Percentiles rank a stretch among this genome's conserved stretches.
Evolutionary conservation across 1,140 invertebrate species (phyloP).

Genomic region (Sitodiplosis mosellana): DNA sequence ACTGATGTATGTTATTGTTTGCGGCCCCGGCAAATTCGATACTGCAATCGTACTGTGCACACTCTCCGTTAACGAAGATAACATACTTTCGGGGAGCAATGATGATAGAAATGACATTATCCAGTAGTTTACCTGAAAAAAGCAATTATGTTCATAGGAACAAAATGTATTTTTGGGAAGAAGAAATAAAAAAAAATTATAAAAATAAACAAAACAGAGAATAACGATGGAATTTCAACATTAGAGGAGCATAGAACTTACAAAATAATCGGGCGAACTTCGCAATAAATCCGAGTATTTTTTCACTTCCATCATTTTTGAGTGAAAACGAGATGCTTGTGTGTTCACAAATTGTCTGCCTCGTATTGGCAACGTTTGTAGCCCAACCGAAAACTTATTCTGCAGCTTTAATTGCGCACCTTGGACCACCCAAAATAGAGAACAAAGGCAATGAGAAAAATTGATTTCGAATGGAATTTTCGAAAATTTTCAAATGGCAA

Average conservation of each 20-base stretch:
- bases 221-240: neutral
- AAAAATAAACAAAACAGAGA: neutral
- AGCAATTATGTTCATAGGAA: no score
- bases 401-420: conserved; percentile 7
- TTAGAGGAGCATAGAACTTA: no score
- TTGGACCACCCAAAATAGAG: no score
- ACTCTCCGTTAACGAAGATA: conserved; percentile 13
- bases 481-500: no score
- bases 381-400: conserved; percentile 19
- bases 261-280: conserved; percentile 10
- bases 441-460: no score
- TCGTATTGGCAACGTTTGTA: conserved; percentile 14
- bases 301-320: conserved; percentile 7
- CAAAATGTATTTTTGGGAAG: no score
- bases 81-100: conserved; percentile 12
- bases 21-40: conserved; percentile 21
- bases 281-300: conserved; percentile 10
- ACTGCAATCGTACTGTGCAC: conserved; percentile 17
- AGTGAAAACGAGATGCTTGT: neutral
- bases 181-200: no score
- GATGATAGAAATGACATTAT: conserved; percentile 16
- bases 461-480: no score
- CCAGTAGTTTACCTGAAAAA: conserved; percentile 16
- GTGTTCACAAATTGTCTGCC: neutral
- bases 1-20: conserved; percentile 10